A percentile compares a stretch with the other conserved stretches of the same genome.
Conservation (phyloP, 2,797 vertebrate species). For the Melanotaenia maccullochi region DNA sequence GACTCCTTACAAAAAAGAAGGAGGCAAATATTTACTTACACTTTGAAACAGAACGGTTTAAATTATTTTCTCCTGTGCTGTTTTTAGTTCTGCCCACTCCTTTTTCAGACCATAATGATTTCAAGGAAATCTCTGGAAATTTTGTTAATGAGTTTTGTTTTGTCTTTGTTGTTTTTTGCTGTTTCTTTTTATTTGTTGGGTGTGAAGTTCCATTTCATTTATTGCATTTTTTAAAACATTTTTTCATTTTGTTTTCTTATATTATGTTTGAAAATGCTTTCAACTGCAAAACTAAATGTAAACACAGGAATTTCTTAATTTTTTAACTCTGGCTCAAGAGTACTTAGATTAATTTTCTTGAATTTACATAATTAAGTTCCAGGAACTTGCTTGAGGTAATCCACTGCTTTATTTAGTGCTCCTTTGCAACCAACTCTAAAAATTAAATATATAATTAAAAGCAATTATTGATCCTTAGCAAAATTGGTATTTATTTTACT, state of each 20-base stretch:
- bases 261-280: no score
- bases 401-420: neutral
- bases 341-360: no score
- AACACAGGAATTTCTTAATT: no score
- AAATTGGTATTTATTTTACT: neutral
- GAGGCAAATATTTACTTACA: conserved; percentile 54
- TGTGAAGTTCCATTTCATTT: neutral
- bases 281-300: no score
- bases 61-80: conserved; percentile 13
- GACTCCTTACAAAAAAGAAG: conserved; percentile 51
- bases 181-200: neutral
- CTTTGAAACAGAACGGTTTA: conserved; percentile 30
- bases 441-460: neutral
- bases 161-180: neutral
- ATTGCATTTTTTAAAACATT: neutral
- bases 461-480: neutral
- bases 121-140: neutral
- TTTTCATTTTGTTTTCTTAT: no score
- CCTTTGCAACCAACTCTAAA: neutral
- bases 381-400: neutral
- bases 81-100: neutral
- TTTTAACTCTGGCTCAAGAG: neutral
- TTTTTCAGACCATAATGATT: conserved; percentile 1
- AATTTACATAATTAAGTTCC: no score
- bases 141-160: neutral